Conservation (phyloP, 2,888 invertebrate genomes). For the Nomada fucata region DNA sequence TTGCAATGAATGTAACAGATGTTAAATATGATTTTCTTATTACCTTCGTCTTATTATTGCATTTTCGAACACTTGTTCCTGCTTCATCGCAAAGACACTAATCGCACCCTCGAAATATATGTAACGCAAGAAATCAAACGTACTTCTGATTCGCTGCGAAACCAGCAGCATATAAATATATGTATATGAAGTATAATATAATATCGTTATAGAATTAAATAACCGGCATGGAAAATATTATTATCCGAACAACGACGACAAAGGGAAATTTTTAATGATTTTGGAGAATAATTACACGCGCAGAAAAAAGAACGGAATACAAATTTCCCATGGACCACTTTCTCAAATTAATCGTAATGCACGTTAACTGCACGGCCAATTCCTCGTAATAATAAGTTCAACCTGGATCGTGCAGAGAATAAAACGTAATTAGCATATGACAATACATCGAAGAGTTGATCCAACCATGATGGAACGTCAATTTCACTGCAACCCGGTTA, state of each 20-base stretch:
- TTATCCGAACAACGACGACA: background rate
- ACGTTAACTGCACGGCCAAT: background rate
- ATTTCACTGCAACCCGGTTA: conserved; percentile 15
- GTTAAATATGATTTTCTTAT: too few relatives aligned
- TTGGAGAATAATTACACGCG: background rate
- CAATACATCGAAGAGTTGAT: background rate
- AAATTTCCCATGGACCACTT: too few relatives aligned
- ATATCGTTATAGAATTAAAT: background rate
- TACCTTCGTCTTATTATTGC: too few relatives aligned
- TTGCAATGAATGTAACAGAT: too few relatives aligned
- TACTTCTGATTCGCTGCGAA: background rate
- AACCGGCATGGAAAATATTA: background rate
- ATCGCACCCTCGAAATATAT: too few relatives aligned
- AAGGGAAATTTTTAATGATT: background rate
- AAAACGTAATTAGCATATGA: conserved; percentile 3
- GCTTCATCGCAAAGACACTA: too few relatives aligned
- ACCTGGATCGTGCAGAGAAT: background rate
- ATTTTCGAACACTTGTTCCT: too few relatives aligned
- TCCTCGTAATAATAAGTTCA: background rate
- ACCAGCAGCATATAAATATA: conserved; percentile 13
- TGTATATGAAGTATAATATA: background rate
- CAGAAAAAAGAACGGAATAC: background rate
- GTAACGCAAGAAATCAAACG: background rate
- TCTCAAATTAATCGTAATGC: too few relatives aligned
- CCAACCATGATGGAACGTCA: background rate